Evolutionary conservation across 2,888 invertebrate genomes (phyloP).

Genomic region (Machimus atricapillus): DNA sequence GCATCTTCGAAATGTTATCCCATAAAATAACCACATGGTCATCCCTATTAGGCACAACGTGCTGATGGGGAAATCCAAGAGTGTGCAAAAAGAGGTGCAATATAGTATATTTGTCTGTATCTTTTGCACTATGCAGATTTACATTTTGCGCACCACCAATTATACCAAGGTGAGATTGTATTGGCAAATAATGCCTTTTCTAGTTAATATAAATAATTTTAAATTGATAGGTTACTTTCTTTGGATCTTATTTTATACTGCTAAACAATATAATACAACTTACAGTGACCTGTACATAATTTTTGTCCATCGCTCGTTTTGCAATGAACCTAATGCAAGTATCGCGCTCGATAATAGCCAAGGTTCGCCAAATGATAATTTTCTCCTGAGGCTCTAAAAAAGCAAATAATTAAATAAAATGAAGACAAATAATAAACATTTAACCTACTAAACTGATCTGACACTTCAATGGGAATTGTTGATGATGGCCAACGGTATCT

Average conservation of each 20-base stretch:
- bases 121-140: not conserved
- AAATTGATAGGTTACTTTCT: not conserved
- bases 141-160: not conserved
- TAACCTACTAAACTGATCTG: not conserved
- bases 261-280: not conserved
- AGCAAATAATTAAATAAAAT: not conserved
- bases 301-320: not conserved
- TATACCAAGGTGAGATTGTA: not conserved
- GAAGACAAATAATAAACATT: not conserved
- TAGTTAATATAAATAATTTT: not conserved
- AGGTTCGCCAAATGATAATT: not conserved
- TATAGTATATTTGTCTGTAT: not conserved
- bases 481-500: not conserved
- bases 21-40: not conserved
- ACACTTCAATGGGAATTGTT: not conserved
- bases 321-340: slow-evolving; percentile 14
- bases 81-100: slow-evolving; percentile 21
- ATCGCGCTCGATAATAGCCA: not conserved
- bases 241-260: not conserved
- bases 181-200: not conserved
- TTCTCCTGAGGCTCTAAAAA: slow-evolving; percentile 9
- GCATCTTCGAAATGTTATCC: not conserved
- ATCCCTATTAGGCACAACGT: not conserved
- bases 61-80: slow-evolving; percentile 28
- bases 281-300: not conserved